Evolutionary conservation across 1,140 invertebrate genomes (phyloP).

Genomic region (Drepana arcuata): DNA sequence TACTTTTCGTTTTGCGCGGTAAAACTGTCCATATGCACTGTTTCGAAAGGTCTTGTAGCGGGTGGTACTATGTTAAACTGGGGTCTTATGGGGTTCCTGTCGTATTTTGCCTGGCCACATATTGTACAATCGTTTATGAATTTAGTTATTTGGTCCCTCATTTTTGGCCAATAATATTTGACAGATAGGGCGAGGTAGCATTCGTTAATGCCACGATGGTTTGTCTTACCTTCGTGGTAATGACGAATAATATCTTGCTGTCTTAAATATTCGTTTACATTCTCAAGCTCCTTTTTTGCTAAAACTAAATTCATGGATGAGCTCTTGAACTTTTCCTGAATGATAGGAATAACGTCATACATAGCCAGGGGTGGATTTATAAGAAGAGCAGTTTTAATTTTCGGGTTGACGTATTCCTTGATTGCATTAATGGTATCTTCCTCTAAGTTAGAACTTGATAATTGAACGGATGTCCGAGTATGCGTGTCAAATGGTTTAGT

Average conservation of each 20-base stretch:
- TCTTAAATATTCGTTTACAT: not conserved
- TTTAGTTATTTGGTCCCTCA: not conserved
- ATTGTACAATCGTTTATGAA: not conserved
- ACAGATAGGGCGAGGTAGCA: not conserved
- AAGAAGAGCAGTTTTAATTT: not conserved
- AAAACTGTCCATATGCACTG: not conserved
- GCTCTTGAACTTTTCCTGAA: not conserved
- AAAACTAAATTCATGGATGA: not conserved
- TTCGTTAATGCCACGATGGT: not conserved
- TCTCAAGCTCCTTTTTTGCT: not conserved
- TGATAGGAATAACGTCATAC: not conserved
- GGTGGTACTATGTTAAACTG: not conserved
- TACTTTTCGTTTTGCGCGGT: not conserved
- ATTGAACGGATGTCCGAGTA: slow-evolving; percentile 7
- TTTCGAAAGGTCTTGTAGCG: not conserved
- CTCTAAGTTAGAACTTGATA: slow-evolving; percentile 8
- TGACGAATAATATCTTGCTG: not conserved
- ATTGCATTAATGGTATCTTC: not conserved
- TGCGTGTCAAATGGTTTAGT: slow-evolving; percentile 5
- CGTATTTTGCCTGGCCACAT: not conserved
- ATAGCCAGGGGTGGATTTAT: not conserved
- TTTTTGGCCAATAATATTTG: not conserved
- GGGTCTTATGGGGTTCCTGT: not conserved
- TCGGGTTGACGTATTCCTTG: not conserved
- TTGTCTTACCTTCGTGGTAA: not conserved